These are phyloP conservation scores for Argyra leucocephala DNA, from an alignment of 2,888 invertebrate genomes.

Conservation along the genomic window DNA sequence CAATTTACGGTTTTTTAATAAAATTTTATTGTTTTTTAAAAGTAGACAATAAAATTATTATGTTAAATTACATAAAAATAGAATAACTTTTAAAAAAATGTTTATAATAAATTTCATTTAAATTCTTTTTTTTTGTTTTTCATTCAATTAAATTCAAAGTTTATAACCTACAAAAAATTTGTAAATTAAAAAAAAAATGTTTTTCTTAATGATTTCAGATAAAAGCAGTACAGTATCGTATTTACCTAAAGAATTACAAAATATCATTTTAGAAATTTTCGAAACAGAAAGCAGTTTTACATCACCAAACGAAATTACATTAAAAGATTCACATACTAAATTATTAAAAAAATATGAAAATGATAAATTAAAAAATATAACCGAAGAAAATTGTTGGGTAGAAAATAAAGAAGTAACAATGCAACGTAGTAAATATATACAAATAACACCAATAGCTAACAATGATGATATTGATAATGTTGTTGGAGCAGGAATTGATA, in stretches of 20 bases:
- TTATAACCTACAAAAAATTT: too few species aligned
- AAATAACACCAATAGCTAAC: slow-evolving; percentile 27
- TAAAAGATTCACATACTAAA: not conserved
- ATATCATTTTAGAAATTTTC: slow-evolving; percentile 30
- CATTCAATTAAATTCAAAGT: too few species aligned
- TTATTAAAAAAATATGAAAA: not conserved
- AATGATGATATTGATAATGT: not conserved
- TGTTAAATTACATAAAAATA: not conserved
- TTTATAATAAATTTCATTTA: too few species aligned
- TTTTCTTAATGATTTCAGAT: slow-evolving; percentile 14
- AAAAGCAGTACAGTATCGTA: slow-evolving; percentile 20
- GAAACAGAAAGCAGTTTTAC: slow-evolving; percentile 16
- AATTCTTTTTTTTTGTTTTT: too few species aligned
- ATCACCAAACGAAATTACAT: not conserved
- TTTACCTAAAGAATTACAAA: slow-evolving; percentile 29
- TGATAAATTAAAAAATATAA: slow-evolving; percentile 25
- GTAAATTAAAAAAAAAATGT: too few species aligned
- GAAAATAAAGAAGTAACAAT: not conserved
- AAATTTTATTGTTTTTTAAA: too few species aligned
- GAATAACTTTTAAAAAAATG: not conserved
- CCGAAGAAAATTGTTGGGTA: slow-evolving; percentile 16
- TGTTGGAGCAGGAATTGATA: not conserved
- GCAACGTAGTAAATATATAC: slow-evolving; percentile 27
- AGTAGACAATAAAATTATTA: too few species aligned
- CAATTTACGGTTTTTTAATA: too few species aligned